Base-by-base conservation (phyloP, 2,888 invertebrate species). In the Gisinianus flammeolus region DNA sequence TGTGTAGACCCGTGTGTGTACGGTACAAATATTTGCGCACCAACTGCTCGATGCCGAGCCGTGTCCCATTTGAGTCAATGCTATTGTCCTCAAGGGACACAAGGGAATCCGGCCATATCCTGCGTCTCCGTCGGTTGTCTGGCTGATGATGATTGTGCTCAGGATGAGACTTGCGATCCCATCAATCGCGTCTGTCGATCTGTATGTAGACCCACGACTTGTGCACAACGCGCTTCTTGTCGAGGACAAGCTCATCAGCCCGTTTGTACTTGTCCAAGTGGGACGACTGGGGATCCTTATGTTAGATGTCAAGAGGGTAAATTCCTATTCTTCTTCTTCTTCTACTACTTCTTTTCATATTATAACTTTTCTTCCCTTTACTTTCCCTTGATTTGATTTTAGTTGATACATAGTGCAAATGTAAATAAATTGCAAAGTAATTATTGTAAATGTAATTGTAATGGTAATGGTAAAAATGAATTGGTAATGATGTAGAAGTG, bases 121-220 rank as follows among this genome's bases (percentile, higher is more conserved):
- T 96, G 96, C 86, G 92, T 95, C 78, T 91, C 92, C 1, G 93
- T 93, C 10, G 90, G 93, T 62, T 95, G 95, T 84, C 94, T 94
- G 85, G 94, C 94, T 87, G 94, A 95, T 86, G 94, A 95, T 85
- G 95, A 96, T 86, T 96, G 95, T 85, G 93, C 93, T 44, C 92
- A 93, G 85, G 90, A 93, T 81, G 94, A 95, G 87, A 91, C 93
- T 52, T 96, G 95, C 87, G 93, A 95, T 85, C 89, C 94, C 79
- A 88, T 94, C 19, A 95, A 95, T 86, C 90, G 94, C 83, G 90
- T 94, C 0, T 95, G 96, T 85, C 90, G 93, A 84, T 92, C 93
- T 0, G 94, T 93, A 31, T 95, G 95, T 86, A 91, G 92, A 5
- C 92, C 92, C n/a, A 92, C 92, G 77, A 91, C 93, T 0, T 96